Percentiles rank a stretch among this genome's conserved stretches.
Conservation (phyloP, 2,888 invertebrate species). For the Prosopocoilus inquinatus region DNA sequence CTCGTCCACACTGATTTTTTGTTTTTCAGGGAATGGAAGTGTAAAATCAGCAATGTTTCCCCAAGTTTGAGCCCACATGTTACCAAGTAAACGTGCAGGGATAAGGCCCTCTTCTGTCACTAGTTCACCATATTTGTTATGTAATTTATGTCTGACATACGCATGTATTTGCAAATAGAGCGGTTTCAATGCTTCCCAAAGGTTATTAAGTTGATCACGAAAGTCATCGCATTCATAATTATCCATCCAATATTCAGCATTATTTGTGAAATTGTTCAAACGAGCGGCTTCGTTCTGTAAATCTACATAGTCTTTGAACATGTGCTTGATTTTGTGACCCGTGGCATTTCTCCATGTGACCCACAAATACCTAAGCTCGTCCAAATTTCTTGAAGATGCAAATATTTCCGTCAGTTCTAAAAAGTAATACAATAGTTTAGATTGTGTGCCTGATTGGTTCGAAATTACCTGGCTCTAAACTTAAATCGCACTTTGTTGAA, state of each 20-base stretch:
- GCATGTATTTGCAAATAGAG: slow-evolving; percentile 82
- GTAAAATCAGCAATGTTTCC: slow-evolving; percentile 64
- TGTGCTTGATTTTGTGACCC: slow-evolving; percentile 61
- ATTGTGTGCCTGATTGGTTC: not conserved
- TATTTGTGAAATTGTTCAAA: slow-evolving; percentile 69
- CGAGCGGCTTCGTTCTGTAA: slow-evolving; percentile 70
- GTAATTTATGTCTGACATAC: slow-evolving; percentile 71
- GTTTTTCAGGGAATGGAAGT: slow-evolving; percentile 70
- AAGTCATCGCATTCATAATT: slow-evolving; percentile 72
- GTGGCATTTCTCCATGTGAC: slow-evolving; percentile 73
- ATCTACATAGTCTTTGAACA: slow-evolving; percentile 66
- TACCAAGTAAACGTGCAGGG: slow-evolving; percentile 76
- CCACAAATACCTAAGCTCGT: slow-evolving; percentile 78
- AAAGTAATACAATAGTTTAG: slow-evolving; percentile 25
- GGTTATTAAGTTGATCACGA: slow-evolving; percentile 62
- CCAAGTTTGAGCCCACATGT: slow-evolving; percentile 87
- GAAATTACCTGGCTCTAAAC: slow-evolving; percentile 68
- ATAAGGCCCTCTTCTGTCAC: slow-evolving; percentile 69
- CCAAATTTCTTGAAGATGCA: slow-evolving; percentile 68
- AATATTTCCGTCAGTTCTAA: slow-evolving; percentile 69
- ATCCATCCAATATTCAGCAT: slow-evolving; percentile 68
- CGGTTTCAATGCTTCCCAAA: slow-evolving; percentile 76
- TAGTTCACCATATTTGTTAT: slow-evolving; percentile 70
- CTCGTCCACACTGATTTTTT: slow-evolving; percentile 69
- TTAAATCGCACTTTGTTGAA: slow-evolving; percentile 63